Evolutionary conservation across 2,113 vertebrate species (phyloP).

Genomic region (Petroica traversi): DNA sequence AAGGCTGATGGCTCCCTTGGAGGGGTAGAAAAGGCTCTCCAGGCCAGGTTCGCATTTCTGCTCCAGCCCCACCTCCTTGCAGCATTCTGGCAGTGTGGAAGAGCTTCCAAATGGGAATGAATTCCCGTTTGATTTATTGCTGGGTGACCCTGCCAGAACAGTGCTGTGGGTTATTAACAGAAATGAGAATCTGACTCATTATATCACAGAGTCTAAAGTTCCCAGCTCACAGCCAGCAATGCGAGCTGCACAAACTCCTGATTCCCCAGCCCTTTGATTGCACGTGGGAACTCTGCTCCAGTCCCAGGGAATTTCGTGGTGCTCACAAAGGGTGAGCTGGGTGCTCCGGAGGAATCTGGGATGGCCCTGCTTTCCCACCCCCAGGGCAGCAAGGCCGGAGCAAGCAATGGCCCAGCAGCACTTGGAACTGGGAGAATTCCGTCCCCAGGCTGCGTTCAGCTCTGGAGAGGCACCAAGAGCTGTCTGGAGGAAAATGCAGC

Average conservation of each 20-base stretch:
- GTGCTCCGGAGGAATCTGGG: not conserved
- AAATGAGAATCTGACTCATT: constrained; percentile 51
- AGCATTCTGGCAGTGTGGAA: not conserved
- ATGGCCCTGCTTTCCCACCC: not conserved
- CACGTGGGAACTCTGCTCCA: not conserved
- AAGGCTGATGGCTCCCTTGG: not conserved
- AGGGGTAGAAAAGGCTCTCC: not conserved
- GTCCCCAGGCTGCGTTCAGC: not conserved
- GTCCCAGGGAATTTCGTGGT: not conserved
- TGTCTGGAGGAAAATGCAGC: not conserved
- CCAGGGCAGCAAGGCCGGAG: not conserved
- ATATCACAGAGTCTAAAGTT: not conserved
- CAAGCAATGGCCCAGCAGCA: not conserved
- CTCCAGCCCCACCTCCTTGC: not conserved
- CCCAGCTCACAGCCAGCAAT: not conserved
- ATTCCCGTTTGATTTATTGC: constrained; percentile 1
- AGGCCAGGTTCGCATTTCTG: not conserved
- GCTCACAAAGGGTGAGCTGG: not conserved
- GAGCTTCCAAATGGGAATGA: constrained; percentile 24
- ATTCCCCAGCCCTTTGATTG: not conserved
- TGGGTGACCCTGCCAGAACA: constrained; percentile 17
- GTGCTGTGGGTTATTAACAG: constrained; percentile 54
- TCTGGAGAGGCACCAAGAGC: not conserved
- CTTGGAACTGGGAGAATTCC: not conserved
- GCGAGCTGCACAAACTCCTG: not conserved